phyloP scores from a whole-genome alignment of 2,113 vertebrate species.

The Anolis carolinensis region DNA sequence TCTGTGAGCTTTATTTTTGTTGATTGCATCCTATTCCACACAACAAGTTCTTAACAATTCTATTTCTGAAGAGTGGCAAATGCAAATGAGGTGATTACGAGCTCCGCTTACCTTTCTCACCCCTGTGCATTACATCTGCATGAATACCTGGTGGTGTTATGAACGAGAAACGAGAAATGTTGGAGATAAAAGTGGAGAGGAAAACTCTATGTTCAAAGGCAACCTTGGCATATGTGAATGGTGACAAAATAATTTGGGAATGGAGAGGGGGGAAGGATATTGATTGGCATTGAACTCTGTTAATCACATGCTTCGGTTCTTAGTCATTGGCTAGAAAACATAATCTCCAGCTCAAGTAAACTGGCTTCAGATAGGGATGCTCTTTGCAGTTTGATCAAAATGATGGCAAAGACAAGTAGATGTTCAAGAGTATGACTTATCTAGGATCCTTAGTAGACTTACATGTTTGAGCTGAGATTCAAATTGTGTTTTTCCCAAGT shows the following conservation, averaged over 20 bases:
- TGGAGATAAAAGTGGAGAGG: background rate
- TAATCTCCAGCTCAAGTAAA: too few relatives aligned
- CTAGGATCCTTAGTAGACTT: too few relatives aligned
- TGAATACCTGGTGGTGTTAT: constrained; percentile 48
- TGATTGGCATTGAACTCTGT: rapidly evolving
- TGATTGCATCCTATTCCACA: constrained; percentile 38
- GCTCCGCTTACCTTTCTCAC: constrained; percentile 61
- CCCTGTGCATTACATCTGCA: constrained; percentile 40
- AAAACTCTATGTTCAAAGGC: background rate
- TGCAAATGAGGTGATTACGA: constrained; percentile 67
- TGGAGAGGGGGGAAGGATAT: background rate
- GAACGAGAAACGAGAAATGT: constrained; percentile 45
- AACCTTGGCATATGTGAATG: constrained; percentile 4
- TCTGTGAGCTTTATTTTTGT: constrained; percentile 36
- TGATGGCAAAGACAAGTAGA: too few relatives aligned
- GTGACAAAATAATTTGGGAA: constrained; percentile 20
- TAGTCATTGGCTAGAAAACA: background rate
- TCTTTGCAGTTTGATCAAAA: too few relatives aligned
- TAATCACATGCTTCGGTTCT: background rate
- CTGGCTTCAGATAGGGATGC: too few relatives aligned
- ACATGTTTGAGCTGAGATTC: too few relatives aligned
- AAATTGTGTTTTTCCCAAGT: too few relatives aligned
- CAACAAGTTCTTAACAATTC: constrained; percentile 60
- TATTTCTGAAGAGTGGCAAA: constrained; percentile 61
- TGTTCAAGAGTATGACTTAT: too few relatives aligned